A percentile compares a stretch with the other conserved stretches of the same genome.
These are phyloP conservation scores for Dicrurus megarhynchus DNA, from an alignment of 2,113 vertebrate species.

Conservation along the genomic window DNA sequence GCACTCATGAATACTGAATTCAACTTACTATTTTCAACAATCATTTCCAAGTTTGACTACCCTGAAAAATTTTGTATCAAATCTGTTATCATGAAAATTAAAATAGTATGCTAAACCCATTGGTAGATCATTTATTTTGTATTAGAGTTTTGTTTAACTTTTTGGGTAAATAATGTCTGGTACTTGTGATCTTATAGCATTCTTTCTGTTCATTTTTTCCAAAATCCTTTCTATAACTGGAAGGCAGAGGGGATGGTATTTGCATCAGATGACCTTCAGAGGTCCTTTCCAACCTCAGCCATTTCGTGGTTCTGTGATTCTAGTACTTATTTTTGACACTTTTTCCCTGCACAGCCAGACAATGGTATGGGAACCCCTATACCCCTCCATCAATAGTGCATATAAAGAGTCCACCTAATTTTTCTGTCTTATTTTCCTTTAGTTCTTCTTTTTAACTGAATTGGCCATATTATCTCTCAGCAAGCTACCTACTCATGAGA, in stretches of 20 bases:
- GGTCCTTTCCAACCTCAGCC: neutral
- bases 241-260: fast-evolving
- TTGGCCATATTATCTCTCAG: neutral
- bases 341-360: neutral
- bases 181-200: neutral
- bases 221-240: neutral
- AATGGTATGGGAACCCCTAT: neutral
- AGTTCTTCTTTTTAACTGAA: neutral
- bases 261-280: neutral
- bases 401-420: neutral
- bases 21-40: neutral
- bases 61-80: neutral
- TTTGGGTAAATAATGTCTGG: neutral
- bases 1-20: neutral
- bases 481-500: neutral
- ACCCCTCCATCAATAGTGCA: neutral
- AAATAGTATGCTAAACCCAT: neutral
- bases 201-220: neutral
- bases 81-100: neutral
- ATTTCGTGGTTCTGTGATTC: neutral
- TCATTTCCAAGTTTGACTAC: neutral
- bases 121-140: neutral
- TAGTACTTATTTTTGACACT: neutral
- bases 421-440: neutral
- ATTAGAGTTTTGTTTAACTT: neutral